A percentile compares a stretch with the other conserved stretches of the same genome.
These are phyloP conservation scores for Oxytorus armatus DNA, from an alignment of 2,888 invertebrate species.

Conservation along the genomic window DNA sequence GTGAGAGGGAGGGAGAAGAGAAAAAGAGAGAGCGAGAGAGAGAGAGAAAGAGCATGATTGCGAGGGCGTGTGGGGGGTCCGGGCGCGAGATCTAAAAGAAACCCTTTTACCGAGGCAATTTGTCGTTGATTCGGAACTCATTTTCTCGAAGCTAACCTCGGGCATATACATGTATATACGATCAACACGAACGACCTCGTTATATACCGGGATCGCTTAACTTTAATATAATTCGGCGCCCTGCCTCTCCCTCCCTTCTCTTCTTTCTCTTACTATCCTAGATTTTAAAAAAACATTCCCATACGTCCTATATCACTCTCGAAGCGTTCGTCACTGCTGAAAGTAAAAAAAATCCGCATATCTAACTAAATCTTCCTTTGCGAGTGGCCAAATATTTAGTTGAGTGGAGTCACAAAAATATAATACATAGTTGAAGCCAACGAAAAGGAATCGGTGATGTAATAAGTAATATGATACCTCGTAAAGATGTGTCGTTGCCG, in stretches of 20 bases:
- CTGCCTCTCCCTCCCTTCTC: conserved; percentile 57
- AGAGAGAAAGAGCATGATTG: conserved; percentile 11
- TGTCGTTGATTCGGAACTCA: conserved; percentile 78
- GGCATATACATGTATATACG: conserved; percentile 52
- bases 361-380: too few relatives aligned
- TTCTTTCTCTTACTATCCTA: conserved; percentile 28
- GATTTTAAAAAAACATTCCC: conserved; percentile 28
- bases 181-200: conserved; percentile 74
- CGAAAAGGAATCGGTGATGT: too few relatives aligned
- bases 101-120: conserved; percentile 74
- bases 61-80: conserved; percentile 46
- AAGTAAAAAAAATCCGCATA: neutral
- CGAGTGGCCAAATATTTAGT: too few relatives aligned
- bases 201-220: conserved; percentile 75
- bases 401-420: too few relatives aligned
- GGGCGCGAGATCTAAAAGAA: conserved; percentile 66
- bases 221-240: conserved; percentile 77
- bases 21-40: conserved; percentile 37
- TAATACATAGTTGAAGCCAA: too few relatives aligned
- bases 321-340: conserved; percentile 4
- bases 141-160: conserved; percentile 73
- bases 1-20: conserved; percentile 51
- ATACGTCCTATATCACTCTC: conserved; percentile 4
- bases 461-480: too few relatives aligned
- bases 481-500: too few relatives aligned